These are phyloP conservation scores for Drosophila emarginata DNA, from an alignment of 2,888 invertebrate genomes.

Conservation along the genomic window DNA sequence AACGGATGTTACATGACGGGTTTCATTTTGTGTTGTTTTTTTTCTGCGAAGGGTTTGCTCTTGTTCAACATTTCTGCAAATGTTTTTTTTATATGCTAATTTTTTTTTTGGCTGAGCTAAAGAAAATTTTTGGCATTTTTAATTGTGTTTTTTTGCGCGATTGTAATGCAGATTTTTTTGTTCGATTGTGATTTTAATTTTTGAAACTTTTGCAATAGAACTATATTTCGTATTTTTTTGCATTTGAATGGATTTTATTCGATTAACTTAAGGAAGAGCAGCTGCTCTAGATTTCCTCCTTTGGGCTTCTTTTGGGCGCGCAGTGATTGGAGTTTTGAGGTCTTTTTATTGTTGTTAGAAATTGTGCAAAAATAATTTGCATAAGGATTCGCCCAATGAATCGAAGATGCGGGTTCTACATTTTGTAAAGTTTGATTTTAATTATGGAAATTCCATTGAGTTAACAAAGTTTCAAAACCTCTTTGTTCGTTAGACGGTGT, in stretches of 20 bases:
- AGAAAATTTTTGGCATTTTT: conserved; percentile 60
- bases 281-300: conserved; percentile 51
- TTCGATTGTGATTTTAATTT: conserved; percentile 65
- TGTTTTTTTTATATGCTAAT: conserved; percentile 69
- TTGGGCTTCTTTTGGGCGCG: conserved; percentile 23
- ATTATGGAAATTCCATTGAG: conserved; percentile 33
- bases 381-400: conserved; percentile 25
- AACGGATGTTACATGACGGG: conserved; percentile 65
- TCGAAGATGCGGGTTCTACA: conserved; percentile 36
- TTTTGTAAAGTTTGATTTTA: conserved; percentile 34
- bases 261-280: conserved; percentile 50
- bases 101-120: conserved; percentile 37
- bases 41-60: conserved; percentile 50
- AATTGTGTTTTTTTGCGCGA: conserved; percentile 68
- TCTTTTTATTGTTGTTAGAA: conserved; percentile 19
- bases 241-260: conserved; percentile 65
- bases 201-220: conserved; percentile 46
- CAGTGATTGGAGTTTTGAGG: neutral
- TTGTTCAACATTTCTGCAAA: conserved; percentile 54
- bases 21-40: conserved; percentile 34
- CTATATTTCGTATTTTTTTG: conserved; percentile 61
- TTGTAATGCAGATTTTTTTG: conserved; percentile 80
- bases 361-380: conserved; percentile 39
- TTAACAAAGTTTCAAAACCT: neutral
- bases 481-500: conserved; percentile 15